phyloP scores from a whole-genome alignment of 2,888 invertebrate genomes.

The Torymus texanus region DNA sequence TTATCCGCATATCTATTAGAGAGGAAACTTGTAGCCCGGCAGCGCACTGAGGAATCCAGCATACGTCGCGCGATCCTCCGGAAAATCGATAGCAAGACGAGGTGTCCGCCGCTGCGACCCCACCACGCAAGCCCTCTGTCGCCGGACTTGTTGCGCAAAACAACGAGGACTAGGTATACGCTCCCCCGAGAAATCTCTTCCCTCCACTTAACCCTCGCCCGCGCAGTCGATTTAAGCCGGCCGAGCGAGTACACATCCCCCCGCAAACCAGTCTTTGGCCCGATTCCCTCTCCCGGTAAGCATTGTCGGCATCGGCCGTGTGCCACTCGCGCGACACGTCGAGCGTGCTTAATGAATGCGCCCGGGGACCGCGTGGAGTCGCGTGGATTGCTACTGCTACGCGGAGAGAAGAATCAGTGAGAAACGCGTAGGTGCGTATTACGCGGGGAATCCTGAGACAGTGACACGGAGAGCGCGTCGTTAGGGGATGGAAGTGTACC shows the following conservation, averaged over 20 bases:
- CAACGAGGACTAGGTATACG: background rate
- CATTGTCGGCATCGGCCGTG: slow-evolving; percentile 27
- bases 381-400: too few relatives aligned
- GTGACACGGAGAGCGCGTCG: slow-evolving; percentile 8
- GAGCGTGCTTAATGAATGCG: slow-evolving; percentile 25
- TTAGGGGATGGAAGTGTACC: slow-evolving; percentile 8
- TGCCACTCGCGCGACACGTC: slow-evolving; percentile 7
- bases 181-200: slow-evolving; percentile 16
- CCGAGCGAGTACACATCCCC: slow-evolving; percentile 32
- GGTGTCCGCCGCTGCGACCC: too few relatives aligned
- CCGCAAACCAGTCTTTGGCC: slow-evolving; percentile 40
- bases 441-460: background rate
- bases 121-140: too few relatives aligned
- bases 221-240: slow-evolving; percentile 31
- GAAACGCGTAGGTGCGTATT: too few relatives aligned
- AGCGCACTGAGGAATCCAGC: too few relatives aligned
- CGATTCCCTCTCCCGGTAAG: background rate
- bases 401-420: too few relatives aligned
- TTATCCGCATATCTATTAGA: too few relatives aligned
- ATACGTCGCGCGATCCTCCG: too few relatives aligned
- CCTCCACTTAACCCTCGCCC: slow-evolving; percentile 9
- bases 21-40: too few relatives aligned
- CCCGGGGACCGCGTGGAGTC: background rate
- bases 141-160: slow-evolving; percentile 42
- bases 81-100: too few relatives aligned